Evolutionary conservation across 1,140 invertebrate species (phyloP).

Genomic region (Medauroidea extradentata): DNA sequence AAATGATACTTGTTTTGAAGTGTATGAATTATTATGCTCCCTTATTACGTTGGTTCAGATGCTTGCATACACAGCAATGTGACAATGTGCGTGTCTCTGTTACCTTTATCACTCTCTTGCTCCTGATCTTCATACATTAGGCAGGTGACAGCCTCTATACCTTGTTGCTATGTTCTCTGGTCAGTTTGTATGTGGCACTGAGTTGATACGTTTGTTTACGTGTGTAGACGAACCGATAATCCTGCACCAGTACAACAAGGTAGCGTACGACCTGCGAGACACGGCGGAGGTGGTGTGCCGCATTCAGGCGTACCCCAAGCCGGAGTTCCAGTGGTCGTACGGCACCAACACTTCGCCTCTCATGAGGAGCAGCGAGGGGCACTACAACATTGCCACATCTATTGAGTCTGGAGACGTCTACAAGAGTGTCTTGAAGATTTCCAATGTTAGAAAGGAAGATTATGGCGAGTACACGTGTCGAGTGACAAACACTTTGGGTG

Average conservation of each 20-base stretch:
- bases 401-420: constrained; percentile 77
- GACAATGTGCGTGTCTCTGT: no score
- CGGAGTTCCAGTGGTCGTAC: constrained; percentile 88
- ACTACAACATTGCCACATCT: constrained; percentile 78
- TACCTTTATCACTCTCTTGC: no score
- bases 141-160: no score
- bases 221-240: constrained; percentile 76
- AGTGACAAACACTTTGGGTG: constrained; percentile 51
- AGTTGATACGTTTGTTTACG: constrained; percentile 15
- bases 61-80: no score
- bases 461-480: constrained; percentile 89
- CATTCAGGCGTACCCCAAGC: constrained; percentile 87
- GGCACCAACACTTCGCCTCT: constrained; percentile 65
- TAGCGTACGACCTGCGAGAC: constrained; percentile 79
- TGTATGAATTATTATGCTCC: no score
- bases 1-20: no score
- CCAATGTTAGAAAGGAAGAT: constrained; percentile 69
- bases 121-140: no score
- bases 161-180: neutral
- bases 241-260: constrained; percentile 79
- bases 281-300: constrained; percentile 80
- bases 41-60: no score
- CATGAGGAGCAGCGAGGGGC: constrained; percentile 67
- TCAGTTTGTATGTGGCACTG: neutral
- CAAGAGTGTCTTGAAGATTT: constrained; percentile 71